Evolutionary conservation across 2,113 vertebrate genomes (phyloP), one percentile per base, ranked within the genome.

Genomic region (Halichoerus grypus): DNA sequence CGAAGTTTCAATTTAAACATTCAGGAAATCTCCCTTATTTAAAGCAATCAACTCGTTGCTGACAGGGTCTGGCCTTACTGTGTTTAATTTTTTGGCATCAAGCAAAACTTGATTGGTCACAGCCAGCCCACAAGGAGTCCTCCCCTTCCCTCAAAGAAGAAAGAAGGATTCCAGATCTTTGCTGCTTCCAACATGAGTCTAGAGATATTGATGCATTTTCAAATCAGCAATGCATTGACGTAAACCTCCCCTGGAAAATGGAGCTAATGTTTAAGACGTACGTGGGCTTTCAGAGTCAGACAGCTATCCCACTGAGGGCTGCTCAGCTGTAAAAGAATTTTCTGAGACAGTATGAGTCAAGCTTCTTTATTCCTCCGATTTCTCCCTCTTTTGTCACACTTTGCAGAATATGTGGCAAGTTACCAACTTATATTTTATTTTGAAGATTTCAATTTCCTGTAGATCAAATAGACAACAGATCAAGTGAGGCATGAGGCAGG

Each of bases 11-110:
- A 98, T 99, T 99, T 99, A 99, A 99, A 98, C 99, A 99, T 98
- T 98, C 99, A 99, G 99, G 99, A 99, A 99, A 99, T 99, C 98
- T 99, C 98, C 98, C 98, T 99, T 99, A 99, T 99, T 99, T 99
- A 99, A 99, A 99, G 99, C 98, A 99, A 99, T 99, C 99, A 99
- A 92, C 98, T 98, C 61, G 3, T 97, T 98, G 98, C 98, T 99
- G 99, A 99, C 98, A 98, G 97, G 97, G 98, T 98, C 99, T 99
- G 98, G 98, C 97, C 98, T 99, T 98, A 98, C 98, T 98, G 98
- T 98, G 98, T 99, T 99, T 99, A 98, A 99, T 99, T 99, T 99
- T 98, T 98, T 99, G 99, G 98, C 98, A 99, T 99, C 98, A 98
- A 98, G 98, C 92, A 98, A 98, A 98, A 98, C 96, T 98, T 98